phyloP scores from a whole-genome alignment of 2,888 invertebrate species.

The Drosophila buzzatii region DNA sequence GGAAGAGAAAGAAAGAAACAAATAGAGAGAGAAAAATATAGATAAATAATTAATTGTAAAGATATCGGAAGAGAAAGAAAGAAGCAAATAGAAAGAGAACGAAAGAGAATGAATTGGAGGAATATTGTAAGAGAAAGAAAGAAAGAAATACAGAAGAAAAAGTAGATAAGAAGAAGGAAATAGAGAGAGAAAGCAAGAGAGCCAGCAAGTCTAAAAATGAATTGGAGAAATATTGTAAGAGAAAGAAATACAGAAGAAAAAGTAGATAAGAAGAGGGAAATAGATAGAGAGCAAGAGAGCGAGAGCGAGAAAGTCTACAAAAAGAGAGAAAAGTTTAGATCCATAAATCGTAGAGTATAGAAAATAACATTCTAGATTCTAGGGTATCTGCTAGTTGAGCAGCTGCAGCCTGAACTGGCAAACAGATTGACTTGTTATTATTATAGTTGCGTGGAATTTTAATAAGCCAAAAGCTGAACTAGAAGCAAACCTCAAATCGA shows the following conservation, averaged over 20 bases:
- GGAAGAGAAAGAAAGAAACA: not conserved
- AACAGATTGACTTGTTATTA: constrained; percentile 19
- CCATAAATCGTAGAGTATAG: too few relatives aligned
- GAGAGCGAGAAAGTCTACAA: too few relatives aligned
- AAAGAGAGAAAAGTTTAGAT: not conserved
- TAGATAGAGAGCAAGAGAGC: too few relatives aligned
- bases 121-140: not conserved
- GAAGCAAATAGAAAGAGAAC: too few relatives aligned
- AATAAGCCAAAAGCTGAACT: constrained; percentile 62
- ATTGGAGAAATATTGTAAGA: not conserved
- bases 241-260: not conserved
- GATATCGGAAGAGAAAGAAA: not conserved
- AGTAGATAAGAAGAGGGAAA: too few relatives aligned
- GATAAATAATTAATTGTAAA: not conserved
- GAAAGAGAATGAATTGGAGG: too few relatives aligned
- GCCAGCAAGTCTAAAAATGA: too few relatives aligned
- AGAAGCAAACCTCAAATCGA: constrained; percentile 40
- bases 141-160: not conserved
- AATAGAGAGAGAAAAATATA: not conserved
- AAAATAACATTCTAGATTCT: not conserved
- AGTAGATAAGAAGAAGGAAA: not conserved
- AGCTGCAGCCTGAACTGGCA: not conserved
- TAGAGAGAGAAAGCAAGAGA: not conserved
- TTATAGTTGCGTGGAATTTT: constrained; percentile 73
- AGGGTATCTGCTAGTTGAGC: constrained; percentile 23